These are phyloP conservation scores for Platerodrilus igneus DNA, from an alignment of 2,888 invertebrate species.

Conservation along the genomic window DNA sequence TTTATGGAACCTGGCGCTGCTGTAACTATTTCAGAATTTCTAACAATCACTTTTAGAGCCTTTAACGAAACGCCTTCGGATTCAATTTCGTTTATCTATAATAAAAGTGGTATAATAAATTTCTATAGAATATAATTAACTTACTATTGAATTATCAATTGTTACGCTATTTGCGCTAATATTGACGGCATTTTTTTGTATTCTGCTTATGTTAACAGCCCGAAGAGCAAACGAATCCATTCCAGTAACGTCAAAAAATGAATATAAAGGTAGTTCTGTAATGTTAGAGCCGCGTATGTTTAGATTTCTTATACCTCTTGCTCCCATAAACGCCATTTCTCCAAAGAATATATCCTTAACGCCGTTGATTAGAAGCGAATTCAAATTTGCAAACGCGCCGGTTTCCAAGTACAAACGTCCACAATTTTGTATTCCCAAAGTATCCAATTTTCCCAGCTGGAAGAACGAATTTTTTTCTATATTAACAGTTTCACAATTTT, in stretches of 20 bases:
- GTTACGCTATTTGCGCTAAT: constrained; percentile 8
- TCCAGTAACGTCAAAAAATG: constrained; percentile 14
- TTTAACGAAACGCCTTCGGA: constrained; percentile 5
- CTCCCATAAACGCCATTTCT: constrained; percentile 19
- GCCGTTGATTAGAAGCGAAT: constrained; percentile 17
- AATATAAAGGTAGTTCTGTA: constrained; percentile 7
- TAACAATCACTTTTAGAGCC: constrained; percentile 8
- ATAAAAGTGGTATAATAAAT: background rate
- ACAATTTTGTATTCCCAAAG: constrained; percentile 14
- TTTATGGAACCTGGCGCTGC: constrained; percentile 4
- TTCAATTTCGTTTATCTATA: constrained; percentile 12
- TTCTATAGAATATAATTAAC: background rate
- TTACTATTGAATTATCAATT: constrained; percentile 10
- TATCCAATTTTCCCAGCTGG: constrained; percentile 11
- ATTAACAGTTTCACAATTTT: constrained; percentile 13
- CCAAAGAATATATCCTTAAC: constrained; percentile 13
- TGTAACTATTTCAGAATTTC: constrained; percentile 5
- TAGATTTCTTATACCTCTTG: constrained; percentile 15
- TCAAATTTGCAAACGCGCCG: constrained; percentile 13
- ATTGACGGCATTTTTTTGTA: constrained; percentile 10
- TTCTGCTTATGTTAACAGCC: constrained; percentile 11
- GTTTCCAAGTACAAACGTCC: constrained; percentile 7
- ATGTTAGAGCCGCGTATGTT: constrained; percentile 15
- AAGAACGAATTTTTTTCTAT: constrained; percentile 15
- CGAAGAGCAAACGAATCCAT: constrained; percentile 7